Conservation (phyloP, 1,140 invertebrate species). For the Anastrepha ludens region DNA sequence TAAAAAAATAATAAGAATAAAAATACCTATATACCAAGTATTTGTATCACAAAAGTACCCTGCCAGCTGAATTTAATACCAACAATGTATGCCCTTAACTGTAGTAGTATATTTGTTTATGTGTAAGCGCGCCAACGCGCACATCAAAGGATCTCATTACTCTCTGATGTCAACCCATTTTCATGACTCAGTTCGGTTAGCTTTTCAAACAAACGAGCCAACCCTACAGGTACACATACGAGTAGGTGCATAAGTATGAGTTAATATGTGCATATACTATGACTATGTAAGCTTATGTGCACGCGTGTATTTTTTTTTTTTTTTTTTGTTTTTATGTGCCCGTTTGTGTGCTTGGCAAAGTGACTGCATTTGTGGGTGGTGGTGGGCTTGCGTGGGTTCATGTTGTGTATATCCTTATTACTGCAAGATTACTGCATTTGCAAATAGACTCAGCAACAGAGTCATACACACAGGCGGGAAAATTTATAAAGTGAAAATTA, state of each 20-base stretch:
- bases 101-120: not conserved
- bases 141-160: conserved; percentile 23
- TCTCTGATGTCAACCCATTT: conserved; percentile 45
- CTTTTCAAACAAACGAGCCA: not conserved
- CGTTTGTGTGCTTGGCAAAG: not conserved
- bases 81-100: not conserved
- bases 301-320: not conserved
- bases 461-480: not conserved
- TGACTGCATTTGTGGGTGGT: not conserved
- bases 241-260: not conserved
- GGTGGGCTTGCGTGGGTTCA: not conserved
- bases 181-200: conserved; percentile 27
- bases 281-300: not conserved
- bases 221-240: not conserved
- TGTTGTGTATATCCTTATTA: not conserved
- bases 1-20: too few relatives aligned
- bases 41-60: too few relatives aligned
- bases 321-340: not conserved
- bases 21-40: too few relatives aligned
- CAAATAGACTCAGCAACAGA: not conserved
- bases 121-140: not conserved
- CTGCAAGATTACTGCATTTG: not conserved
- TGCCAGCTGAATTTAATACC: too few relatives aligned
- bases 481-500: not conserved
- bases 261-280: not conserved